Percentiles rank a stretch among this genome's conserved stretches.
These are phyloP conservation scores for Camelus bactrianus DNA, from an alignment of 2,113 vertebrate species.

Conservation along the genomic window DNA sequence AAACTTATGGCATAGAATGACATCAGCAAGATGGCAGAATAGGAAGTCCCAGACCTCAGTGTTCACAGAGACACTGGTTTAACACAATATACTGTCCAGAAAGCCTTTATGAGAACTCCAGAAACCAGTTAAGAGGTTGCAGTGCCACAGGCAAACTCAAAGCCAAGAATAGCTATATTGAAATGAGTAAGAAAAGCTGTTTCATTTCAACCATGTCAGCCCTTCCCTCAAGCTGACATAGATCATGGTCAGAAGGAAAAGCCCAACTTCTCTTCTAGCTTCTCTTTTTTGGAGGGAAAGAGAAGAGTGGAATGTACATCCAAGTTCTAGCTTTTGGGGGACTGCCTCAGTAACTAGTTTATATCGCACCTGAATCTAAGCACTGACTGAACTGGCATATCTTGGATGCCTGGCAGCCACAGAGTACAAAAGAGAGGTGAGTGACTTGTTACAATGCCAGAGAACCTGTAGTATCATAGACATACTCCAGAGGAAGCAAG, in stretches of 20 bases:
- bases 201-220: not conserved
- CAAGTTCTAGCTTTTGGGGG: not conserved
- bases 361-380: not conserved
- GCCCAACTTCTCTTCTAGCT: not conserved
- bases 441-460: not conserved
- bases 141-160: not conserved
- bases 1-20: not conserved
- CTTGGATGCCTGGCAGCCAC: not conserved
- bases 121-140: not conserved
- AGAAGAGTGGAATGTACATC: not conserved
- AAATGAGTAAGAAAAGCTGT: not conserved
- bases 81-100: not conserved
- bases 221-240: not conserved
- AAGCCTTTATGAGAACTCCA: not conserved
- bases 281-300: not conserved
- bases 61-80: not conserved
- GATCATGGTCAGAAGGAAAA: not conserved
- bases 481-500: not conserved
- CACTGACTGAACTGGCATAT: not conserved
- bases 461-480: not conserved
- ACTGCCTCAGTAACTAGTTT: not conserved
- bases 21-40: not conserved
- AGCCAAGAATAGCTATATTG: not conserved
- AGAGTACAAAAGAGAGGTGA: not conserved
- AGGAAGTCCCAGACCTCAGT: not conserved